Percentiles rank a stretch among this genome's conserved stretches.
Evolutionary conservation across 2,797 vertebrate genomes (phyloP).

Genomic region (Varecia variegata): DNA sequence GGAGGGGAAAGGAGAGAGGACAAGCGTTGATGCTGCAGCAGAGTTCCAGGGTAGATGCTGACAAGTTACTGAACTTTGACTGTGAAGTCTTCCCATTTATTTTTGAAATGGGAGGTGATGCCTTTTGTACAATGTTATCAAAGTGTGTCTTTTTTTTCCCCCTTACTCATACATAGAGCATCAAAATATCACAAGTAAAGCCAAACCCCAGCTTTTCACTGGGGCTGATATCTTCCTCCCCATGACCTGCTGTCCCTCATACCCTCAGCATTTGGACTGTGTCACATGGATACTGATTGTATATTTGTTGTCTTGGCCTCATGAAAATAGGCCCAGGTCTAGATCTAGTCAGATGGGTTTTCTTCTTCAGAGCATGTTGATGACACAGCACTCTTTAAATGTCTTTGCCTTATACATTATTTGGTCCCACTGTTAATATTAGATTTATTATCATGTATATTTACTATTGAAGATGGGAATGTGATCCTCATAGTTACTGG

Average conservation of each 20-base stretch:
- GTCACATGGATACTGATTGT: slow-evolving; percentile 38
- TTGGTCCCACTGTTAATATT: slow-evolving; percentile 83
- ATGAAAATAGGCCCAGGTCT: slow-evolving; percentile 23
- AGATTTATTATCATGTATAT: slow-evolving; percentile 85
- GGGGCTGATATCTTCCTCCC: slow-evolving; percentile 40
- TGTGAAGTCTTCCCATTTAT: slow-evolving; percentile 79
- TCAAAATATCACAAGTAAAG: slow-evolving; percentile 55
- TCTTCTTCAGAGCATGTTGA: slow-evolving; percentile 51
- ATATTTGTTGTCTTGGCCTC: slow-evolving; percentile 21
- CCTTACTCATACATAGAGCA: slow-evolving; percentile 42
- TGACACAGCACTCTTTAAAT: slow-evolving; percentile 79
- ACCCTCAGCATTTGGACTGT: slow-evolving; percentile 34
- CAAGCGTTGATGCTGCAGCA: not conserved
- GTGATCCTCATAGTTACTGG: slow-evolving; percentile 86
- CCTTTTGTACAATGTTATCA: slow-evolving; percentile 74
- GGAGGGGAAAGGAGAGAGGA: not conserved
- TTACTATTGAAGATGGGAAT: slow-evolving; percentile 81
- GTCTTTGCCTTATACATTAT: slow-evolving; percentile 87
- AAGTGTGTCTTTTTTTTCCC: not conserved
- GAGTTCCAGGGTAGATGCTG: slow-evolving; percentile 43
- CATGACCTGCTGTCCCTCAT: slow-evolving; percentile 16
- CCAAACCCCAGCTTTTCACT: slow-evolving; percentile 61
- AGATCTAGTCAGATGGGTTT: slow-evolving; percentile 27
- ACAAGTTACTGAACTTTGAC: slow-evolving; percentile 58
- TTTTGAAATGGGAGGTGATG: slow-evolving; percentile 76